Percentiles rank a stretch among this genome's conserved stretches.
phyloP scores from a whole-genome alignment of 2,113 vertebrate genomes.

The Anhinga anhinga region DNA sequence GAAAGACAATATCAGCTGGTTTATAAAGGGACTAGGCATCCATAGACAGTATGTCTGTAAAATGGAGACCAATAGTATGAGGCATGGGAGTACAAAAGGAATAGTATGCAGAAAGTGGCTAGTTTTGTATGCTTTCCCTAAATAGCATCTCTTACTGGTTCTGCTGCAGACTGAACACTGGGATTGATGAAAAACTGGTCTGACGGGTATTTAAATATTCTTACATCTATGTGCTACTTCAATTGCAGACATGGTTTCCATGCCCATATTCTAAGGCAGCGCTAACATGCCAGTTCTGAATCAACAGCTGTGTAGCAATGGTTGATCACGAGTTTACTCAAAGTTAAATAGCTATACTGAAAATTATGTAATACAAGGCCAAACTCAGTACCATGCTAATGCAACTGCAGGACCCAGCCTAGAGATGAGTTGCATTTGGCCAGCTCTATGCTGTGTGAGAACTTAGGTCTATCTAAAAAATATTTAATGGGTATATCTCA shows the following conservation, averaged over 20 bases:
- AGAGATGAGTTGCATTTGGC: neutral
- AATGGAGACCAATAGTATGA: neutral
- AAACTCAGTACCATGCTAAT: neutral
- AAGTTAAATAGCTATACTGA: neutral
- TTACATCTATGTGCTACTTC: neutral
- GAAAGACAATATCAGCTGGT: neutral
- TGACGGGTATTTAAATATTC: too few species aligned
- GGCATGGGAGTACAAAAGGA: neutral
- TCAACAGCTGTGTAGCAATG: neutral
- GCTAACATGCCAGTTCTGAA: neutral
- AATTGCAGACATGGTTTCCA: neutral
- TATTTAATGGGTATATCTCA: neutral
- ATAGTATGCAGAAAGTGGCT: neutral
- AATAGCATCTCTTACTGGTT: neutral
- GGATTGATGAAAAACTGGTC: neutral
- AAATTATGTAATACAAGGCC: neutral
- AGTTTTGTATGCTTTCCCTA: neutral
- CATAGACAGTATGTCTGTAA: neutral
- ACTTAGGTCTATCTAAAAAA: neutral
- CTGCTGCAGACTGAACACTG: neutral
- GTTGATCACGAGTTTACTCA: neutral
- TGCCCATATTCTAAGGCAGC: neutral
- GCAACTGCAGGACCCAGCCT: neutral
- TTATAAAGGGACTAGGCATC: neutral
- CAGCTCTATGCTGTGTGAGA: neutral